Evolutionary conservation across 2,797 vertebrate genomes (phyloP), one percentile per base, ranked within the genome.

Genomic region (Fratercula arctica): DNA sequence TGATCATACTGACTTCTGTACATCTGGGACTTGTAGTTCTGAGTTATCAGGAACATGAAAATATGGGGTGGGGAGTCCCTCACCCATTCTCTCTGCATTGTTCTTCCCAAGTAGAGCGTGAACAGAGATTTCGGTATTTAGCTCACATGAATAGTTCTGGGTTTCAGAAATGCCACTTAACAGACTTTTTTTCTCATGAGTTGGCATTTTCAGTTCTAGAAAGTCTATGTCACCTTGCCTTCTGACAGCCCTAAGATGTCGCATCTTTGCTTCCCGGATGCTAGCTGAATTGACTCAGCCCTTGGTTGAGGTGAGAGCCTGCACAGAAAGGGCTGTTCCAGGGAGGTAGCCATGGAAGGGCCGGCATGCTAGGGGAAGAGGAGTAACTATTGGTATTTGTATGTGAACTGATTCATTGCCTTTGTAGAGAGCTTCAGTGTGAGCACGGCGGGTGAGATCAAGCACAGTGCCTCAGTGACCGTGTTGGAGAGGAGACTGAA

Each of bases 351-450:
- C 45, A 23, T 24, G 0, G 1, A 46, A 29, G 35, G 45, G 17
- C 43, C 2, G 2, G 35, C 10, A 45, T 0, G 0, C 43, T 45
- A 45, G 41, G 80, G 37, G 11, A 69, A 46, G 43, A 5, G 37
- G 29, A 53, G 51, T 63, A 63, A 50, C 43, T 23, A 1, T 11
- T 35, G 37, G n/a, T 63, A 23, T 63, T 79, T 24, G 15, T 19
- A 11, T 21, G 33, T n/a, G 12, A n/a, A 18, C 51, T 7, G 19
- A n/a, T 54, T 45, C 46, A 29, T 43, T 85, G 35, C 41, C 39
- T 66, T 66, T 39, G 35, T 46, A 54, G 51, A 64, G 43, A 46
- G 51, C 69, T 79, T 64, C 37, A 5, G 26, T 7, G 43, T 39
- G 31, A 35, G 48, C 41, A 57, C 17, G 7, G 46, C 1, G 2